Evolutionary conservation across 2,888 invertebrate genomes (phyloP), one percentile per base, ranked within the genome.

Genomic region (Drosophila maculinotata): DNA sequence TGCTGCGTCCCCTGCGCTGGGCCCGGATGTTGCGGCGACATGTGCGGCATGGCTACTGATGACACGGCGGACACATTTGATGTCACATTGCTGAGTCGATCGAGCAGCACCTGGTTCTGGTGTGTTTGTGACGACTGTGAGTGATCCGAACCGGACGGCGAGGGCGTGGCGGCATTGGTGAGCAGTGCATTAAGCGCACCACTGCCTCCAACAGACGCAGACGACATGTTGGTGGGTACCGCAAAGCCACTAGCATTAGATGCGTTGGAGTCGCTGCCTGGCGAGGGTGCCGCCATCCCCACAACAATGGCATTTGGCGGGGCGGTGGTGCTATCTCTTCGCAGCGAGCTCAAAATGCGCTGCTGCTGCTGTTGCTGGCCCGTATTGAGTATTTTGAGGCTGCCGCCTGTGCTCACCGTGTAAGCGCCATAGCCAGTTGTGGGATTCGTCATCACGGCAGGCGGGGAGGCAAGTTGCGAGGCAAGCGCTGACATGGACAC

Each of bases 221-320:
- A 67, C 30, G 79, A 56, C 3, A 90, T 54, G 17, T 85, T 83
- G 25, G 86, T 88, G 9, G 94, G 93, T 91, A 94, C 93, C 8
- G 93, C 92, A 69, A 93, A 92, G n/a, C 90, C 90, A 48, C 93
- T 93, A 25, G 91, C 90, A 76, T 91, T 91, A 6, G 91, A 91
- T 35, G 91, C 90, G 71, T 91, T 92, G 36, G 92, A 92, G 72
- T 92, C 92, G 49, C 91, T 91, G 38, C 91, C 90, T 0, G 91
- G 92, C 4, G 91, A 91, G 0, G 90, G 89, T 0, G 90, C 93
- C 4, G 93, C 92, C 69, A 92, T 90, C 4, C 91, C 90, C n/a
- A 91, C 90, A 17, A 93, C 92, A 69, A 92, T 91, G 3, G 90
- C 86, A 59, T 85, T 85, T 7, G 81, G 88, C 14, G 88, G 88